A percentile compares a stretch with the other conserved stretches of the same genome.
phyloP scores from a whole-genome alignment of 35 echinoderm and acorn worm species.

The Heliocidaris tuberculata region DNA sequence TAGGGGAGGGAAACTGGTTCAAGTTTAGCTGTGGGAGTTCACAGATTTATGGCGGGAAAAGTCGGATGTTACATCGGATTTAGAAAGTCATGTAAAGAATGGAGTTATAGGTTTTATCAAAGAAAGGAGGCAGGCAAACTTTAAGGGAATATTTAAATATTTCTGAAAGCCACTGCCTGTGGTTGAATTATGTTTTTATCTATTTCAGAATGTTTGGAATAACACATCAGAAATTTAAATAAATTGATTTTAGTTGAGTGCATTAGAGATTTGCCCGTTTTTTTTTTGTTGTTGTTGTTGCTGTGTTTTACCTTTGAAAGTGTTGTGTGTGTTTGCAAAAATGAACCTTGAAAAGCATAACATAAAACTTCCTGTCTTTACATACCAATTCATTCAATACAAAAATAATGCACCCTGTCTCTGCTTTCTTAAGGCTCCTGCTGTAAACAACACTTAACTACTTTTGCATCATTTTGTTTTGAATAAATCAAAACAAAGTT shows the following conservation, averaged over 20 bases:
- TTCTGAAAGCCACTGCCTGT: neutral
- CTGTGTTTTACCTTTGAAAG: neutral
- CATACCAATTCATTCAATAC: neutral
- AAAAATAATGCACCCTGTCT: neutral
- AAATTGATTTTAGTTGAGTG: neutral
- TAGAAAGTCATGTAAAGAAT: neutral
- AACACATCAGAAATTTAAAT: neutral
- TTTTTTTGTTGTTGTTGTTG: no score
- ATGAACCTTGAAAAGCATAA: no score
- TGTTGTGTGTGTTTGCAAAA: no score
- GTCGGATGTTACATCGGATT: neutral
- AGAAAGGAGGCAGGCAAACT: neutral
- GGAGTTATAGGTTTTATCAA: neutral
- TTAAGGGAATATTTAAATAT: neutral
- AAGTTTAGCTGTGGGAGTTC: neutral
- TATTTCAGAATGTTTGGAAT: neutral
- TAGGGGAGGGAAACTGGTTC: neutral
- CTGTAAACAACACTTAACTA: neutral
- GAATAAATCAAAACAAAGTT: neutral
- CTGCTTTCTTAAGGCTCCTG: neutral
- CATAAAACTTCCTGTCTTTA: no score
- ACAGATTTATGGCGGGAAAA: conserved; percentile 9
- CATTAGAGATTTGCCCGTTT: neutral
- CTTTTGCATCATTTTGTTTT: neutral
- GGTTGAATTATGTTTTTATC: neutral